phyloP scores from a whole-genome alignment of 2,113 vertebrate species.

The Scartelaos histophorus region DNA sequence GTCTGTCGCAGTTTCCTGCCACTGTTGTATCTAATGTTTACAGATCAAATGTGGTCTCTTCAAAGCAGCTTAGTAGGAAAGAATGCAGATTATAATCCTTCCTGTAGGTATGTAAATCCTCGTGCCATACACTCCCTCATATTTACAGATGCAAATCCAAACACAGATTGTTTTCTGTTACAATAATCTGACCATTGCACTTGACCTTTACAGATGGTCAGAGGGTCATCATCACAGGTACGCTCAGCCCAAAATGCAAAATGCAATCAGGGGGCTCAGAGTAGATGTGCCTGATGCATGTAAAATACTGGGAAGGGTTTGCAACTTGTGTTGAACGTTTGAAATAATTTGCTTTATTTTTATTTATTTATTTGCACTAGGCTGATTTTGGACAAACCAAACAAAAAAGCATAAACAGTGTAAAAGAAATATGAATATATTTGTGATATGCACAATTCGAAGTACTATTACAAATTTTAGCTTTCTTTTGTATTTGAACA shows the following conservation, averaged over 20 bases:
- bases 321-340: no score
- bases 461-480: no score
- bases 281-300: not conserved
- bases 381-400: no score
- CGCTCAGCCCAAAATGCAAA: no score
- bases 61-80: constrained; percentile 57
- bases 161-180: constrained; percentile 24
- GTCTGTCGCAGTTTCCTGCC: constrained; percentile 18
- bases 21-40: constrained; percentile 39
- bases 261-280: no score
- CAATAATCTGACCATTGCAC: not conserved
- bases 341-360: no score
- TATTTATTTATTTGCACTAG: no score
- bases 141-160: constrained; percentile 28
- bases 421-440: no score
- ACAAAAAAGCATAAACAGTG: no score
- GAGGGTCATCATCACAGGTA: not conserved
- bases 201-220: constrained; percentile 8
- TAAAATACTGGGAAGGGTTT: no score
- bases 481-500: no score
- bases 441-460: no score
- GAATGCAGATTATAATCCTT: constrained; percentile 44
- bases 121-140: constrained; percentile 8
- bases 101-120: constrained; percentile 26
- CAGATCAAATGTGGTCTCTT: constrained; percentile 35